Conservation (phyloP, 2,888 invertebrate species). For the Limnephilus auricula region DNA sequence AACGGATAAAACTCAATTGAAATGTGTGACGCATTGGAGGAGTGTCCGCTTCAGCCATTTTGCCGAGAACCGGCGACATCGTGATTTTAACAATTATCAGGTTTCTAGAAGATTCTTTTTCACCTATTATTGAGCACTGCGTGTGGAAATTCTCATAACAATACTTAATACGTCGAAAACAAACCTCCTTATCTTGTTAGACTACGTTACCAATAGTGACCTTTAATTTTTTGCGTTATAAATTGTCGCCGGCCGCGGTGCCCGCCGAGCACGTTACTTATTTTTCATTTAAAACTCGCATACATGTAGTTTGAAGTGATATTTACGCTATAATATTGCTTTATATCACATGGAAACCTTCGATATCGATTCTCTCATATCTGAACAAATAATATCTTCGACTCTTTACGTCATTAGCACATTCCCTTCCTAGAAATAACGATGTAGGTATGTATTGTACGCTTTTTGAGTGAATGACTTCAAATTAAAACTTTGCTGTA, state of each 20-base stretch:
- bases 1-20: constrained; percentile 69
- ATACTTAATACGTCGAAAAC: not conserved
- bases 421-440: constrained; percentile 39
- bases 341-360: not conserved
- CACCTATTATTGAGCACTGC: not conserved
- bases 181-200: constrained; percentile 4
- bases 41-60: constrained; percentile 80
- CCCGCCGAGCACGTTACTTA: constrained; percentile 58
- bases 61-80: constrained; percentile 78
- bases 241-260: constrained; percentile 60
- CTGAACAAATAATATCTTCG: constrained; percentile 5
- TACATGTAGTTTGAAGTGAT: not conserved
- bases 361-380: not conserved
- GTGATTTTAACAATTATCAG: constrained; percentile 68
- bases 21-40: constrained; percentile 80
- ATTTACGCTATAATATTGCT: not conserved
- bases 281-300: not conserved
- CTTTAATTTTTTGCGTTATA: constrained; percentile 57
- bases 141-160: not conserved
- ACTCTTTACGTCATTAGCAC: constrained; percentile 48
- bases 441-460: not conserved
- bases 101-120: not conserved
- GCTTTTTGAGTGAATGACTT: constrained; percentile 12
- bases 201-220: constrained; percentile 51
- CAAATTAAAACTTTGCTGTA: not conserved